These are phyloP conservation scores for Allacma fusca DNA, from an alignment of 2,888 invertebrate genomes.

Conservation along the genomic window DNA sequence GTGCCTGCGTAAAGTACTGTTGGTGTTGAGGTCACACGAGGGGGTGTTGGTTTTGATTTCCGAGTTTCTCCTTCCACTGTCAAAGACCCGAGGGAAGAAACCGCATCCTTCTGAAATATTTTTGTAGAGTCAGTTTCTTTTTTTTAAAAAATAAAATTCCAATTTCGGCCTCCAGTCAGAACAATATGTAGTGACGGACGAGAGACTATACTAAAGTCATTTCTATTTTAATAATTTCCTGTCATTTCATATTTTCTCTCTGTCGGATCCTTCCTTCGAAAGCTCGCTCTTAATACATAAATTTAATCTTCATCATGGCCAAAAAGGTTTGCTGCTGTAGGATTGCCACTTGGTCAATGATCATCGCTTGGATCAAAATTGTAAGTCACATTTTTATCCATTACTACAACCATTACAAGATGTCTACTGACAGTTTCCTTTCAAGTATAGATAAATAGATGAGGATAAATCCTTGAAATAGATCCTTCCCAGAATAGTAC, in stretches of 20 bases:
- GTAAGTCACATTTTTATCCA: slow-evolving; percentile 33
- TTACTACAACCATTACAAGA: too few relatives aligned
- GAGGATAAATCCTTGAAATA: too few relatives aligned
- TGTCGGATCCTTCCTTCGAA: too few relatives aligned
- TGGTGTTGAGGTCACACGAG: slow-evolving; percentile 37
- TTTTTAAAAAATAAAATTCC: too few relatives aligned
- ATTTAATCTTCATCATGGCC: slow-evolving; percentile 11
- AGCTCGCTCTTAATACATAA: too few relatives aligned
- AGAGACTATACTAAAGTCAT: neutral
- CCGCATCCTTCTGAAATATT: neutral
- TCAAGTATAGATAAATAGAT: neutral
- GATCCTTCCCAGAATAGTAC: too few relatives aligned
- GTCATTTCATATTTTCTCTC: too few relatives aligned
- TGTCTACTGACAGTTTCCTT: neutral
- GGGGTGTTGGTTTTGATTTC: slow-evolving; percentile 35
- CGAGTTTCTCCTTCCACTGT: neutral
- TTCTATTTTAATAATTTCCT: neutral
- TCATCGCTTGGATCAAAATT: slow-evolving; percentile 40
- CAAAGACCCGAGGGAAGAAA: neutral
- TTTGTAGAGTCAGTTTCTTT: too few relatives aligned
- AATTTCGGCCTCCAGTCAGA: too few relatives aligned
- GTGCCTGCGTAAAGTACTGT: slow-evolving; percentile 38
- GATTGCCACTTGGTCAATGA: slow-evolving; percentile 36
- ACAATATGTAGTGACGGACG: neutral
- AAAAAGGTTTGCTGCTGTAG: slow-evolving; percentile 40